Percentiles rank a stretch among this genome's conserved stretches.
phyloP scores from a whole-genome alignment of 2,113 vertebrate genomes.

The Xiphophorus hellerii region DNA sequence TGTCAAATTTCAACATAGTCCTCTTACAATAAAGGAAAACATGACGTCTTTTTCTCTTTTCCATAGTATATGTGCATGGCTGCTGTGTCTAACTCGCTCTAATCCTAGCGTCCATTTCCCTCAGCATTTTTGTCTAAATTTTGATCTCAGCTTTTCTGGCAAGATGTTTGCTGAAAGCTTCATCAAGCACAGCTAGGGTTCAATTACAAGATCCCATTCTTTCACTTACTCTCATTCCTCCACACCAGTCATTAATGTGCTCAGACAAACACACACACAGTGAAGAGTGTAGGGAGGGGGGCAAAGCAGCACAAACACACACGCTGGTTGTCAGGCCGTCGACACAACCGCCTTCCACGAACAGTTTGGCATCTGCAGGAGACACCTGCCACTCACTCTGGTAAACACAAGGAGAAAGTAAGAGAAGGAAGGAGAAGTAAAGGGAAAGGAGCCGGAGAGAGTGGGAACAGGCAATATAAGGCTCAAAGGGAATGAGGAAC shows the following conservation, averaged over 20 bases:
- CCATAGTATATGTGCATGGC: background rate
- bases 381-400: slow-evolving; percentile 68
- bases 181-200: slow-evolving; percentile 68
- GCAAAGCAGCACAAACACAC: slow-evolving; percentile 16
- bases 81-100: background rate
- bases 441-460: slow-evolving; percentile 18
- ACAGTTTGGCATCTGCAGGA: slow-evolving; percentile 50
- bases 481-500: slow-evolving; percentile 61
- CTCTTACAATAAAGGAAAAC: background rate
- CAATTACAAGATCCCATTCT: slow-evolving; percentile 60
- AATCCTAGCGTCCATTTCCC: slow-evolving; percentile 27
- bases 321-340: slow-evolving; percentile 55
- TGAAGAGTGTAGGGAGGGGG: background rate
- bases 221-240: slow-evolving; percentile 23
- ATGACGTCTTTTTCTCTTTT: background rate
- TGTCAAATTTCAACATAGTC: background rate
- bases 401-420: slow-evolving; percentile 37
- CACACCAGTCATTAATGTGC: slow-evolving; percentile 17
- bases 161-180: slow-evolving; percentile 67
- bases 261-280: slow-evolving; percentile 21
- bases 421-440: slow-evolving; percentile 8
- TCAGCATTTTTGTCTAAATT: slow-evolving; percentile 62
- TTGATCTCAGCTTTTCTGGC: slow-evolving; percentile 45
- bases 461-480: slow-evolving; percentile 45
- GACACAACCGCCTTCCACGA: slow-evolving; percentile 51